These are phyloP conservation scores for Rhagoletis zephyria DNA, from an alignment of 1,140 invertebrate genomes.

Conservation along the genomic window DNA sequence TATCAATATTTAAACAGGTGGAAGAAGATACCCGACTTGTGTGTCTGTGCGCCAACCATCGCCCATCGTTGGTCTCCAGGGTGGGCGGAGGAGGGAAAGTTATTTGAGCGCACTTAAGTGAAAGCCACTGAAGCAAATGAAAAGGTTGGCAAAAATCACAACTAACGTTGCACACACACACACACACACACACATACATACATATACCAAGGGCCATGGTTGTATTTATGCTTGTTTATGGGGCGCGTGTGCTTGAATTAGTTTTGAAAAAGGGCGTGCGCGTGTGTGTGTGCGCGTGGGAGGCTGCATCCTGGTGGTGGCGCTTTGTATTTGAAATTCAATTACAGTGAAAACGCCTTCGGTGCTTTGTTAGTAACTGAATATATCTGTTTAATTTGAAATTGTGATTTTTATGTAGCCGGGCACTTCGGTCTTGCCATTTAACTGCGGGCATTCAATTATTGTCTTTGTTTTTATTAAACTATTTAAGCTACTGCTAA, in stretches of 20 bases:
- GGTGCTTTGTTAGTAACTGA: background rate
- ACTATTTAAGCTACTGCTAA: constrained; percentile 17
- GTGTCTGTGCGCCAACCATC: background rate
- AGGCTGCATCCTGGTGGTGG: background rate
- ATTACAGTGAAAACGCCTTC: constrained; percentile 27
- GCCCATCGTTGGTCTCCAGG: too few relatives aligned
- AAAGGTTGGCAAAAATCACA: constrained; percentile 49
- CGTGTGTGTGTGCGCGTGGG: background rate
- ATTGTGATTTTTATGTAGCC: constrained; percentile 45
- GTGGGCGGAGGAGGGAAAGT: constrained; percentile 1
- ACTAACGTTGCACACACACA: background rate
- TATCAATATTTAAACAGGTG: constrained; percentile 52
- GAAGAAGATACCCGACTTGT: constrained; percentile 21
- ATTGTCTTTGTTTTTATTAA: constrained; percentile 36
- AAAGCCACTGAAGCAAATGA: constrained; percentile 50
- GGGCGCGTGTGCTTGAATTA: background rate
- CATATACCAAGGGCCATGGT: background rate
- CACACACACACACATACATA: background rate
- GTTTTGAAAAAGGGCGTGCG: background rate
- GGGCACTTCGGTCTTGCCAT: background rate
- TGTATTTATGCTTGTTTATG: constrained; percentile 1
- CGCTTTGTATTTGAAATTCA: constrained; percentile 38
- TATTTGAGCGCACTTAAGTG: constrained; percentile 49
- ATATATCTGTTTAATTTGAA: constrained; percentile 51
- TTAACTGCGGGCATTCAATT: constrained; percentile 47